phyloP scores from a whole-genome alignment of 2,797 vertebrate species.

The Sebastolobus altivelis region DNA sequence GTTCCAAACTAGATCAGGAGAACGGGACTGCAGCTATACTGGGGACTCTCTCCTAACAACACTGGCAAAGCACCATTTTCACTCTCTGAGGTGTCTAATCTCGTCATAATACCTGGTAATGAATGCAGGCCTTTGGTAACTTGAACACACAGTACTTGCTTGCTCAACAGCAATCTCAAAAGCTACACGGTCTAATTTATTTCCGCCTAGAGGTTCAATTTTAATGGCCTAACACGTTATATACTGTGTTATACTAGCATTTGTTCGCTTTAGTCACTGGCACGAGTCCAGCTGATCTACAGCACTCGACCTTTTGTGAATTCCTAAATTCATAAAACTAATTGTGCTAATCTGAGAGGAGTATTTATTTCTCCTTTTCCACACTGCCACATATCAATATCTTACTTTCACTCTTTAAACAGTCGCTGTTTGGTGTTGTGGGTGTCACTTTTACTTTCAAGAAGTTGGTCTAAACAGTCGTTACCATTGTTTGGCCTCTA shows the following conservation, averaged over 20 bases:
- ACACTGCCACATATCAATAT: background rate
- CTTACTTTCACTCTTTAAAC: background rate
- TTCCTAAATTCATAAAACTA: slow-evolving; percentile 52
- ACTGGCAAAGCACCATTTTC: background rate
- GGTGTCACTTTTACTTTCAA: background rate
- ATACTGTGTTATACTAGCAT: slow-evolving; percentile 13
- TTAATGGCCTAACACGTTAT: background rate
- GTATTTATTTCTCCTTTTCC: slow-evolving; percentile 6
- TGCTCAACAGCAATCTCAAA: background rate
- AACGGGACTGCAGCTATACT: background rate
- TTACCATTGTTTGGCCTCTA: background rate
- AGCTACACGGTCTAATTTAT: background rate
- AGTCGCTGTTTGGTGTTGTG: background rate
- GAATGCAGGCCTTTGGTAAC: background rate
- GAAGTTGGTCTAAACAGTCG: background rate
- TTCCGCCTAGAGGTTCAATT: background rate
- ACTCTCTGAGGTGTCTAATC: background rate
- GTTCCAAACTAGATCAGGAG: background rate
- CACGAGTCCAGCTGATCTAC: slow-evolving; percentile 21
- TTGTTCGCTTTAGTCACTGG: slow-evolving; percentile 26
- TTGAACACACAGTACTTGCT: background rate
- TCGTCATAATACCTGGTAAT: background rate
- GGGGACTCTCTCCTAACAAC: background rate
- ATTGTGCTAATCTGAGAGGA: slow-evolving; percentile 31
- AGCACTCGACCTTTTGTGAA: slow-evolving; percentile 27